Base-by-base conservation (phyloP, 1,140 invertebrate genomes). In the Pseudomyrmex flavicornis region DNA sequence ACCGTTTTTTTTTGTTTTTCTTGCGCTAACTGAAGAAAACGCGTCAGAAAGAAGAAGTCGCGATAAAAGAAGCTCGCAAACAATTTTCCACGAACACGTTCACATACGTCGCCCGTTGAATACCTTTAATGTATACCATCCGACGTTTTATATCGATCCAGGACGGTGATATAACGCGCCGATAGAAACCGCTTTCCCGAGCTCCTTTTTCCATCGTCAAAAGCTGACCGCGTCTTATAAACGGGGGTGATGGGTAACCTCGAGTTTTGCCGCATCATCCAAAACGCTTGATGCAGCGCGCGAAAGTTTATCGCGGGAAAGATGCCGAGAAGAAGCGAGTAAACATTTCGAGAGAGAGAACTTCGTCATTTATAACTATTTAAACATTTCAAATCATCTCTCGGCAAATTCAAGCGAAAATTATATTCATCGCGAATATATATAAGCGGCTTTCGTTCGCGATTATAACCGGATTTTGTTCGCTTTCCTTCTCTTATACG, bases 251-350 rank as follows among this genome's bases (percentile, higher is more conserved):
- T 17, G 17, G 17, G 17, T 76, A 35, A 35, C 35, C 0, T 66
- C 84, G 79, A 86, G 68, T 83, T 35, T 35, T 86, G 84, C 84
- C 73, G 13, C 15, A 52, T 5, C 20, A 59, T 35, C 84, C 85
- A 86, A 54, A 26, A 68, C 15, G 58, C 26, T 46, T 61, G 20
- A 50, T 65, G 75, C n/a, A 3, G 26, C 56, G 35, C 44, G 26
- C 48, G 52, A 66, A 72, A 84, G 63, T 85, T 26, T 20, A 82
- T 69, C 58, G 52, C n/a, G 7, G 13, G 13, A 35, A 35, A 35
- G 20, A 66, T 66, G 12, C 26, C 20, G 12, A 22, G 13, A 2
- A 35, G 17, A 66, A 12, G 5, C 13, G 69, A 35, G 35, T 15
- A 73, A 48, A 62, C 44, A 4, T 20, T 62, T 8, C 26, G 26